These are phyloP conservation scores for Sycon ciliatum DNA, from an alignment of 37 sponge, comb jelly and placozoan genomes.

Conservation along the genomic window DNA sequence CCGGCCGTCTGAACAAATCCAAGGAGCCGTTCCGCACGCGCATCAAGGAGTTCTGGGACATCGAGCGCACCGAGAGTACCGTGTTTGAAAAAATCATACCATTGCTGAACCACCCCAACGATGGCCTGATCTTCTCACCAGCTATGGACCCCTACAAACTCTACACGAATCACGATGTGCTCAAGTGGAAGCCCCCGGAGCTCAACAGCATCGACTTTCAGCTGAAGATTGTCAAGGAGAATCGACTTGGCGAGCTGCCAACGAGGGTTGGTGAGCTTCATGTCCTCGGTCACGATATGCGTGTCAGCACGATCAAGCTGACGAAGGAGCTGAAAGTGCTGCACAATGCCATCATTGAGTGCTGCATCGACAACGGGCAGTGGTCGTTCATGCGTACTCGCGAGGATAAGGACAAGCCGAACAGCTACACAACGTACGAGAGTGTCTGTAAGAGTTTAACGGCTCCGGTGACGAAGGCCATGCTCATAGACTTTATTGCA, in stretches of 20 bases:
- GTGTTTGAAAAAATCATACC: constrained; percentile 66
- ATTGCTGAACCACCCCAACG: constrained; percentile 67
- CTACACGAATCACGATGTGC: constrained; percentile 53
- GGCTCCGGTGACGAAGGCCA: constrained; percentile 63
- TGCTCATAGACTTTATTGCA: constrained; percentile 44
- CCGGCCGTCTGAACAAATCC: constrained; percentile 43
- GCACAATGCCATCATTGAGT: constrained; percentile 85
- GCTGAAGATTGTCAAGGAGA: constrained; percentile 46
- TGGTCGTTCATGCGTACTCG: constrained; percentile 80
- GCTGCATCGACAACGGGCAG: too few relatives aligned
- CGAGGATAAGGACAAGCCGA: constrained; percentile 87
- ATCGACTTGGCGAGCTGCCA: constrained; percentile 49
- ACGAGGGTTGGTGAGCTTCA: constrained; percentile 57
- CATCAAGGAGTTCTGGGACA: constrained; percentile 73
- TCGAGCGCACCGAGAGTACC: constrained; percentile 35
- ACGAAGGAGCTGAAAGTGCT: constrained; percentile 60
- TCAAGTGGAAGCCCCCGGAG: constrained; percentile 95
- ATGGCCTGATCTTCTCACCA: constrained; percentile 85
- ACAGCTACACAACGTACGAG: constrained; percentile 63
- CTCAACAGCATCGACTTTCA: constrained; percentile 88
- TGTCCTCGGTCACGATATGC: constrained; percentile 49
- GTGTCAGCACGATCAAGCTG: constrained; percentile 42
- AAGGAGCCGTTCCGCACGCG: constrained; percentile 78
- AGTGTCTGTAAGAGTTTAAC: constrained; percentile 69
- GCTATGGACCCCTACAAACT: constrained; percentile 62